These are phyloP conservation scores for Drosophila murphyi DNA, from an alignment of 1,140 invertebrate genomes.

Conservation along the genomic window DNA sequence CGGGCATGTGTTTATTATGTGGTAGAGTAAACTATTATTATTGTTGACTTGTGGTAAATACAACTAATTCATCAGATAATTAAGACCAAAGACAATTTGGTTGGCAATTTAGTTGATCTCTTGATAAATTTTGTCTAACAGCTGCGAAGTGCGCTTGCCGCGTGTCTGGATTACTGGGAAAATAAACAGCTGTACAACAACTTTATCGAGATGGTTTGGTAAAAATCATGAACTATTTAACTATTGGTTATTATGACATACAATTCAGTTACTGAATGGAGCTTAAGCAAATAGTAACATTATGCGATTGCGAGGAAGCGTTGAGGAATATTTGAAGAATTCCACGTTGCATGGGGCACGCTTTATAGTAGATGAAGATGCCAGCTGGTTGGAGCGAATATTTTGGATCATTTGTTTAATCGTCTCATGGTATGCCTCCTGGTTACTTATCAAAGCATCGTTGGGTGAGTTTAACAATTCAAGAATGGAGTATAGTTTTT, in stretches of 20 bases:
- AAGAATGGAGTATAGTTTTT: too few species aligned
- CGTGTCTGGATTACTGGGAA: slow-evolving; percentile 50
- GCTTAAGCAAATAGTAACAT: neutral
- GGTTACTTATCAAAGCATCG: slow-evolving; percentile 86
- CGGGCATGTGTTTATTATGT: slow-evolving; percentile 8
- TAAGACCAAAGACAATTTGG: slow-evolving; percentile 1
- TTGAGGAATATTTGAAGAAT: slow-evolving; percentile 83
- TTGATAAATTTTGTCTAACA: slow-evolving; percentile 36
- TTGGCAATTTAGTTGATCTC: slow-evolving; percentile 29
- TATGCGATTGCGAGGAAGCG: slow-evolving; percentile 57
- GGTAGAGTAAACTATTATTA: neutral
- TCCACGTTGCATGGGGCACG: slow-evolving; percentile 86
- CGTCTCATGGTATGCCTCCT: slow-evolving; percentile 87
- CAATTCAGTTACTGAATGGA: slow-evolving; percentile 5
- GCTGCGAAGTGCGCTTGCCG: slow-evolving; percentile 16
- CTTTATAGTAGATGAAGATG: slow-evolving; percentile 86
- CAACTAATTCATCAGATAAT: slow-evolving; percentile 15
- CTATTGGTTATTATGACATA: slow-evolving; percentile 2
- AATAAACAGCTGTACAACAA: slow-evolving; percentile 30
- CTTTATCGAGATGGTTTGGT: slow-evolving; percentile 24
- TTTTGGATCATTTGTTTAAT: slow-evolving; percentile 88
- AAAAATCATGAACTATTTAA: neutral
- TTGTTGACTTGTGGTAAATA: slow-evolving; percentile 12
- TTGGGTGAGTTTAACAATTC: slow-evolving; percentile 76
- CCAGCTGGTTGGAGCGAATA: slow-evolving; percentile 86